Evolutionary conservation across 92 coral and sea anemone genomes (phyloP).

Genomic region (Pocillopora grandis): DNA sequence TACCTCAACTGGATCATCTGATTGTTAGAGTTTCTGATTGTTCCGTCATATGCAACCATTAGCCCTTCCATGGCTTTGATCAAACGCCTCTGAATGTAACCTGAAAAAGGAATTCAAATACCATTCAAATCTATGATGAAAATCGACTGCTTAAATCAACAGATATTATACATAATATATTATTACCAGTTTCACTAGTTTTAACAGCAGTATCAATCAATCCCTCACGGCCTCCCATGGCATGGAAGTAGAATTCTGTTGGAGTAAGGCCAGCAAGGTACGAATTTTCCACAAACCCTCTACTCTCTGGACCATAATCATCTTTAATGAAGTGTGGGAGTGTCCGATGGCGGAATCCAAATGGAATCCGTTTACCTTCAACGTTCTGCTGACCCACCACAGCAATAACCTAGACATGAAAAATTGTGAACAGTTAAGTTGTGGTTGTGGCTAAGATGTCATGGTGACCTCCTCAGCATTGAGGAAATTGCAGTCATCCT

Average conservation of each 20-base stretch:
- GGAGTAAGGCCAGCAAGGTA: constrained; percentile 99
- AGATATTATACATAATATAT: background rate
- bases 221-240: constrained; percentile 99
- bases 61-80: constrained; percentile 99
- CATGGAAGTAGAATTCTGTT: constrained; percentile 98
- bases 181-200: constrained; percentile 99
- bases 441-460: no score
- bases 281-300: constrained; percentile 99
- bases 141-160: background rate
- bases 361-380: constrained; percentile 99
- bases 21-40: constrained; percentile 95
- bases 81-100: constrained; percentile 99
- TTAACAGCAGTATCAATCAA: constrained; percentile 99
- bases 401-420: constrained; percentile 84
- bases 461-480: no score
- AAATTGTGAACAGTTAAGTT: background rate
- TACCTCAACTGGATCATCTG: constrained; percentile 95
- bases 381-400: constrained; percentile 99
- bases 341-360: constrained; percentile 99
- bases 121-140: background rate
- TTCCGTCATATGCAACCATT: constrained; percentile 96
- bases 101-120: constrained; percentile 33
- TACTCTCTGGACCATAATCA: constrained; percentile 99
- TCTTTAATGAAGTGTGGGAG: constrained; percentile 98
- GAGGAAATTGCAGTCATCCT: no score